Base-by-base conservation (phyloP, 2,888 invertebrate species). In the Cantharis lateralis region DNA sequence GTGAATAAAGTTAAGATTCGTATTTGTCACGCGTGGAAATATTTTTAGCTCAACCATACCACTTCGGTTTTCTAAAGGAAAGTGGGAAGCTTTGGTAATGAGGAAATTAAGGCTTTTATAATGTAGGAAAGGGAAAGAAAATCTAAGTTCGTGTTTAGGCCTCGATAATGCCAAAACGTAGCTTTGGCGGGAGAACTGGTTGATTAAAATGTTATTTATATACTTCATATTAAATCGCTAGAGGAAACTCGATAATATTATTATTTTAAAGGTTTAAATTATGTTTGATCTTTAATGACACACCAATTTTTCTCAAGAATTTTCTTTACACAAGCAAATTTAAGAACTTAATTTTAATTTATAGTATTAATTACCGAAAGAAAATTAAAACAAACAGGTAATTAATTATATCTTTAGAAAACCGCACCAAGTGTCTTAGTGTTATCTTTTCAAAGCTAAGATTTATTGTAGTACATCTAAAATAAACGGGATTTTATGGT, bases 381-480 rank as follows among this genome's bases (percentile, higher is more conserved):
- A 20, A 20, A 66, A 66, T 66, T 66, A 66, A 66, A 20, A 66
- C 24, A 20, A 66, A 66, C 20, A 66, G 20, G 20, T 66, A 66
- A 66, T 66, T 66, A 66, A 66, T n/a, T 16, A 66, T 66, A 66
- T 66, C 64, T n/a, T n/a, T 20, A 66, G 20, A 66, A 66, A 66
- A 66, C 20, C 64, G n/a, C 64, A 66, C 24, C 64, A 20, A 66
- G 24, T 66, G 64, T 24, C 64, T 15, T 63, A 69, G 69, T 72
- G 70, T 69, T 69, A 72, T 66, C 63, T 62, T 72, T 18, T 48
- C 62, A 64, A 76, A 76, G 62, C 69, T 70, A 24, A 16, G 72
- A 72, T 64, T 66, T 18, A 72, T 76, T 76, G 76, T 70, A 71
- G 72, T 72, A 48, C n/a, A 48, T 70, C 24, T 61, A 63, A 32